A percentile compares a stretch with the other conserved stretches of the same genome.
phyloP scores from a whole-genome alignment of 2,113 vertebrate genomes.

The Odobenus rosmarus region DNA sequence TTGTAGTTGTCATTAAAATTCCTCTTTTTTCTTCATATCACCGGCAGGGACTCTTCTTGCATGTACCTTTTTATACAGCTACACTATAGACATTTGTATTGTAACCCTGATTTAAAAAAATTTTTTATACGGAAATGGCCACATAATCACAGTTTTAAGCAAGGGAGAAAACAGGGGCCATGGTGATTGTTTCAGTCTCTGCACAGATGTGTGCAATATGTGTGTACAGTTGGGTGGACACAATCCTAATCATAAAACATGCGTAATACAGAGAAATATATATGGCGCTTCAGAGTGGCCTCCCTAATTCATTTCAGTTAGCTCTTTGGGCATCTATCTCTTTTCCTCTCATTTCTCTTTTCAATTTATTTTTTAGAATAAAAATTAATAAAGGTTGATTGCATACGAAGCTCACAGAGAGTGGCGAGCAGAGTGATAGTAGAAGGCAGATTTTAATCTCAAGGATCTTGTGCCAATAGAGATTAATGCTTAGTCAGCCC shows the following conservation, averaged over 20 bases:
- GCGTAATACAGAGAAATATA: not conserved
- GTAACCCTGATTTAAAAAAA: slow-evolving; percentile 16
- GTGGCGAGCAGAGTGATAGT: not conserved
- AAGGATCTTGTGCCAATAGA: not conserved
- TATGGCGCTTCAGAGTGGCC: not conserved
- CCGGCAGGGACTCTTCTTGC: not conserved
- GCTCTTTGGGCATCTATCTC: not conserved
- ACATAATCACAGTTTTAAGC: slow-evolving; percentile 37
- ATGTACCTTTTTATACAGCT: slow-evolving; percentile 36
- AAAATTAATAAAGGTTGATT: not conserved
- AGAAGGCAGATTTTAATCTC: not conserved
- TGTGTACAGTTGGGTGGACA: not conserved
- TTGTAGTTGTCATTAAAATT: slow-evolving; percentile 74
- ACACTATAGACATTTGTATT: slow-evolving; percentile 10
- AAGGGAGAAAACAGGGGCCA: not conserved
- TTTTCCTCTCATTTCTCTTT: not conserved
- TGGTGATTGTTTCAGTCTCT: not conserved
- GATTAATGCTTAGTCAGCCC: not conserved
- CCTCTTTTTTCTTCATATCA: slow-evolving; percentile 49
- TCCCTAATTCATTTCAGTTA: not conserved
- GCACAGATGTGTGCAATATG: slow-evolving; percentile 62
- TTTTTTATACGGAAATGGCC: slow-evolving; percentile 22
- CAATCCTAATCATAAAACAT: slow-evolving; percentile 30
- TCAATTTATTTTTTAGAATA: slow-evolving; percentile 24
- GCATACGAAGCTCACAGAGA: not conserved